Percentiles rank a stretch among this genome's conserved stretches.
Conservation (phyloP, 2,113 vertebrate genomes). For the Heteronetta atricapilla region DNA sequence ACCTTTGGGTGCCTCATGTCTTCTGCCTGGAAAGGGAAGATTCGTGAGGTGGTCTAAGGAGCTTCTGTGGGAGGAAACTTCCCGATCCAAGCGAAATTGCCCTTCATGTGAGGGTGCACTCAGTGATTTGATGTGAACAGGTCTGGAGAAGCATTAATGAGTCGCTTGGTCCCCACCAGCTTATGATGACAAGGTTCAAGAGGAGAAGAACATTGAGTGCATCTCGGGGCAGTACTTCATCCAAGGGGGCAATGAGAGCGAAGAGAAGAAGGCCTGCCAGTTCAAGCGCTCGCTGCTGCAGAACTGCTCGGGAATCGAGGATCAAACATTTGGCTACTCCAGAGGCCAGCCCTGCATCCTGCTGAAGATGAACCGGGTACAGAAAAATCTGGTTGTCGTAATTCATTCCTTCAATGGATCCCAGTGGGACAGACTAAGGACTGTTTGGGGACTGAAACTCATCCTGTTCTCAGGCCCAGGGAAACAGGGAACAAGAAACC, state of each 20-base stretch:
- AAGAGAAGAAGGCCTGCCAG: slow-evolving; percentile 90
- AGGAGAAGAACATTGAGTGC: slow-evolving; percentile 89
- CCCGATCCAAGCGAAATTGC: background rate
- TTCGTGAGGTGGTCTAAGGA: background rate
- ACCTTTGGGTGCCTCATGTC: background rate
- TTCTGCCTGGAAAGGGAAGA: background rate
- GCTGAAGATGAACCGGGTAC: slow-evolving; percentile 96
- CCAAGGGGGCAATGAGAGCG: slow-evolving; percentile 84
- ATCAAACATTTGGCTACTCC: slow-evolving; percentile 90
- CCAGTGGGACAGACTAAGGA: background rate
- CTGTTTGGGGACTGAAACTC: background rate
- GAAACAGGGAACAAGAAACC: background rate
- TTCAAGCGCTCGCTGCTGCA: slow-evolving; percentile 91
- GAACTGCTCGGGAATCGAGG: slow-evolving; percentile 89
- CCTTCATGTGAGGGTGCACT: fast-evolving
- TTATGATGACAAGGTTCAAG: slow-evolving; percentile 90
- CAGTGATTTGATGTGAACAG: background rate
- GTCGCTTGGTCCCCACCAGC: slow-evolving; percentile 72
- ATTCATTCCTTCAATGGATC: background rate
- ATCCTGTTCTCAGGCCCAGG: background rate
- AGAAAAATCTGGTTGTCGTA: background rate
- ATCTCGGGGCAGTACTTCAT: slow-evolving; percentile 87
- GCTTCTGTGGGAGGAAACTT: background rate
- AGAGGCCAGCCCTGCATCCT: slow-evolving; percentile 91
- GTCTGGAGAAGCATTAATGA: background rate